Base-by-base conservation (phyloP, 2,113 vertebrate genomes). In the Myotis lucifugus region DNA sequence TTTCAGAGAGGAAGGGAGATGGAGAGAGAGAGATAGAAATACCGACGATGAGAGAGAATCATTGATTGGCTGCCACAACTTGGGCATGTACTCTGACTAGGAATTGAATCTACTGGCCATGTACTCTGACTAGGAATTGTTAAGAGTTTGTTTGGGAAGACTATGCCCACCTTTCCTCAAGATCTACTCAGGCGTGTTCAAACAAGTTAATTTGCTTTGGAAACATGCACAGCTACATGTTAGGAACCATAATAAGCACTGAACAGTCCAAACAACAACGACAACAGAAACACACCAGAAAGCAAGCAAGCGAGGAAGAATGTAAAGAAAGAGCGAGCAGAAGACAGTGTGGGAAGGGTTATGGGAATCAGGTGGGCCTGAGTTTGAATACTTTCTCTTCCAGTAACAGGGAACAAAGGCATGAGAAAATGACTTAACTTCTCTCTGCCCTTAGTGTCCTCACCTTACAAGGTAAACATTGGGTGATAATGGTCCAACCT, bases 81-180 rank as follows among this genome's bases (percentile, higher is more conserved):
- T 61, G 59, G 56, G 23, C 59, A 12, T 61, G 59, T 61, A 10
- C 25, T 61, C 10, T 11, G 59, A 61, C 10, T 61, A 27, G 59
- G 59, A 61, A 27, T 27, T 61, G 25, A 61, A 61, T 27, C 59
- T 61, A 61, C 59, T 61, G 59, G 59, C 23, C 59, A 12, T 61
- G 59, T 61, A 10, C 25, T 61, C 10, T 11, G 59, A 61, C 10
- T 61, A 27, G 59, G 59, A 61, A 27, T 27, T 61, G 25, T 9
- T 13, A 88, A 93, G 61, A 92, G 7, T 56, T 94, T 91, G 13
- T 67, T 86, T 76, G 77, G 72, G 90, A 95, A 96, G 92, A 90
- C 48, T 67, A 61, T 95, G 70, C 2, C 15, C 72, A 52, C 21
- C 2, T 93, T 90, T 92, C 56, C 54, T 61, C 50, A 88, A 85